Evolutionary conservation across 2,113 vertebrate species (phyloP), one percentile per base, ranked within the genome.

Genomic region (Amphiprion percula): DNA sequence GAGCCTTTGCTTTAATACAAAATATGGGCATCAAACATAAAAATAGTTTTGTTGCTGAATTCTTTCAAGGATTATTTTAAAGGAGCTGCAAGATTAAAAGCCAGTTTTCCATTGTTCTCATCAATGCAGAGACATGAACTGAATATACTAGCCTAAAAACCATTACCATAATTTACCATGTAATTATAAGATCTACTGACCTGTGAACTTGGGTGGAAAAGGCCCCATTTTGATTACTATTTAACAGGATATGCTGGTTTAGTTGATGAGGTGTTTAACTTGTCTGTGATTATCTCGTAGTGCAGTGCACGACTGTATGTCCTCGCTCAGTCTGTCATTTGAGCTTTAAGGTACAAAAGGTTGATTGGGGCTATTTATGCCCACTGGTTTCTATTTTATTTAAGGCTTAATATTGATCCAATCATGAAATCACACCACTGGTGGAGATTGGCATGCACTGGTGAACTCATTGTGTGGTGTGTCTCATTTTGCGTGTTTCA

Each of bases 401-500:
- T 58, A 15, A 19, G 15, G 10, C 24, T 63, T 47, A n/a, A 47
- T 16, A 28, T 44, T 56, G 11, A 37, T 10, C 4, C 14, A 52
- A 19, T 19, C 14, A 8, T 16, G 1, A 19, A 46, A 5, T 54
- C 2, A 10, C 6, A 14, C 24, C 21, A 21, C 10, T 30, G 28
- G 28, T 30, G 28, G 28, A 30, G 28, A 30, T 30, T 30, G 28
- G 5, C 28, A 24, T 55, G 33, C 33, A 10, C 33, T 9, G 41
- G 2, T 17, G 30, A 77, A 23, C 21, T 56, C 60, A 41, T 33
- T 1, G 1, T 26, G 0, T 28, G 1, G 9, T 56, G 33, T 44
- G 0, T 73, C 3, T 77, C 1, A 15, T 60, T 52, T 59, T 64
- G 41, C 62, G 14, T 55, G 30, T 88, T 60, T 84, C 85, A 98